phyloP scores from a whole-genome alignment of 2,113 vertebrate genomes.

The Bufo gargarizans region DNA sequence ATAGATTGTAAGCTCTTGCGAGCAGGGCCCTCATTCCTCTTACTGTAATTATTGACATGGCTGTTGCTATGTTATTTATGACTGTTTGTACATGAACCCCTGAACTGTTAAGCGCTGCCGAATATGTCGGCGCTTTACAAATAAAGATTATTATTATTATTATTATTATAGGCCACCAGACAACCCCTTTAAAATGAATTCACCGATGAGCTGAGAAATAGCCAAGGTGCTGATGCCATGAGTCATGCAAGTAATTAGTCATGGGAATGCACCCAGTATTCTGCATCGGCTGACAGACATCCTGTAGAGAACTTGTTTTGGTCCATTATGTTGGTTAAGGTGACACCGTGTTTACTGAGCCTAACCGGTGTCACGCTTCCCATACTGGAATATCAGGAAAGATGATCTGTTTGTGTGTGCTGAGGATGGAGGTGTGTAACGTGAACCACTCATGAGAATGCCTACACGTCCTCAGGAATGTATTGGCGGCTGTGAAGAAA shows the following conservation, averaged over 20 bases:
- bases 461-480: background rate
- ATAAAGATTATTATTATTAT: too few species aligned
- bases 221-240: background rate
- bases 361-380: background rate
- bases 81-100: too few species aligned
- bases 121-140: too few species aligned
- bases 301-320: background rate
- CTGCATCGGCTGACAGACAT: background rate
- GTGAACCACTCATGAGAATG: background rate
- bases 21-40: too few species aligned
- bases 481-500: background rate
- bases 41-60: too few species aligned
- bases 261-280: background rate
- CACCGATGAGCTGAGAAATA: background rate
- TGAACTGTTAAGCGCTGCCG: too few species aligned
- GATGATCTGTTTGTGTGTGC: background rate
- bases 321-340: background rate
- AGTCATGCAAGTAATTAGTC: background rate
- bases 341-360: background rate
- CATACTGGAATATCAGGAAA: constrained; percentile 25
- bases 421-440: background rate
- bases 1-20: too few species aligned
- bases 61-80: too few species aligned
- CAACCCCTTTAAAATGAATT: too few species aligned
- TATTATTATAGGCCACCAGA: too few species aligned